These are phyloP conservation scores for Cerceris ruficornis DNA, from an alignment of 2,888 invertebrate species.

Conservation along the genomic window DNA sequence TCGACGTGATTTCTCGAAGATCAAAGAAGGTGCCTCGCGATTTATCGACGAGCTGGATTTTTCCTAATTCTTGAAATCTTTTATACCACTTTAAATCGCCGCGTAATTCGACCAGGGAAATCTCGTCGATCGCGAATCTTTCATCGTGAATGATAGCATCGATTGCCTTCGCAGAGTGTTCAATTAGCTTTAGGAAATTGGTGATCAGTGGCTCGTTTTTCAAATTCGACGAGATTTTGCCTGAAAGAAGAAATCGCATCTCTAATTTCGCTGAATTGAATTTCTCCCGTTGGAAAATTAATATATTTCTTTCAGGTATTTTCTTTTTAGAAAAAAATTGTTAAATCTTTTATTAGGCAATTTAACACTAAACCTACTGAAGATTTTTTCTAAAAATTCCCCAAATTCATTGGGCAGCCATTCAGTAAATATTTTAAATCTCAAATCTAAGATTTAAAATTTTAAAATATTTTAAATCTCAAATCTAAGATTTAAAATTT, in stretches of 20 bases:
- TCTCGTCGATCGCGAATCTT: conserved; percentile 76
- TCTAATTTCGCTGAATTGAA: background rate
- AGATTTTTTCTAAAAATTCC: too few relatives aligned
- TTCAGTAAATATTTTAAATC: too few relatives aligned
- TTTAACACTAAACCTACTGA: too few relatives aligned
- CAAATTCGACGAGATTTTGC: conserved; percentile 82
- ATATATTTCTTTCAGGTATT: too few relatives aligned
- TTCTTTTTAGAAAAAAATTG: too few relatives aligned
- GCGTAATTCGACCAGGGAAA: conserved; percentile 81
- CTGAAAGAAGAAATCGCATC: conserved; percentile 72
- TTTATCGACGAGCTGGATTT: conserved; percentile 67
- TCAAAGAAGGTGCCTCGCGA: conserved; percentile 58
- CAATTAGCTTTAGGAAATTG: conserved; percentile 83
- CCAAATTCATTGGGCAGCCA: too few relatives aligned
- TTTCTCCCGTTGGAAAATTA: too few relatives aligned
- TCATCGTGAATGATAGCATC: conserved; percentile 76
- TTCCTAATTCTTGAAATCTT: conserved; percentile 82
- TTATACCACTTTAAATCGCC: conserved; percentile 84
- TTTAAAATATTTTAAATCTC: too few relatives aligned
- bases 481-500: too few relatives aligned
- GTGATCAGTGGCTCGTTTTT: conserved; percentile 83
- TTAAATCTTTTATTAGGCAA: too few relatives aligned
- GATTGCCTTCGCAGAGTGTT: conserved; percentile 82
- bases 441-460: too few relatives aligned
- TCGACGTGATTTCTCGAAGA: conserved; percentile 83